Evolutionary conservation across 2,113 vertebrate genomes (phyloP).

Genomic region (Leiothrix lutea): DNA sequence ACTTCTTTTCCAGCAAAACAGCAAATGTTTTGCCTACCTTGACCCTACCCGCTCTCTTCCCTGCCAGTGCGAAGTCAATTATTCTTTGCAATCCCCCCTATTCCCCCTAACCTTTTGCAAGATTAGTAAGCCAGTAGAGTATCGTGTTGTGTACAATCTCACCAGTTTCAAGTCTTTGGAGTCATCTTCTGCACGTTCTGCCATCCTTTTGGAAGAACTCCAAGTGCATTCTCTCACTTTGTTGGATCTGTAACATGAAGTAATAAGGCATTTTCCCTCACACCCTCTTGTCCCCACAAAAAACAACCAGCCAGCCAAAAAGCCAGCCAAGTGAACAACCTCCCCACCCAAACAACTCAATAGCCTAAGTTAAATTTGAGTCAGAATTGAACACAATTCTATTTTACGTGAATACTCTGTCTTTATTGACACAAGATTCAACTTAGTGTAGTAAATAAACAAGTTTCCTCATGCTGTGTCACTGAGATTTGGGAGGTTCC

Average conservation of each 20-base stretch:
- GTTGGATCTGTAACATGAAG: neutral
- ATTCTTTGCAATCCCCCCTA: no score
- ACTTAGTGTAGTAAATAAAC: neutral
- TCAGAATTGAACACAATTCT: neutral
- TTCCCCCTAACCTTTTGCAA: no score
- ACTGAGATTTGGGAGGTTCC: neutral
- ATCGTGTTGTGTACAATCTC: accelerated
- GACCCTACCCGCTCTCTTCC: neutral
- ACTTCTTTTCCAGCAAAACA: neutral
- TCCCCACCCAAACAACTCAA: neutral
- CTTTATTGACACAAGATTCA: neutral
- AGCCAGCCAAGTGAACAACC: neutral
- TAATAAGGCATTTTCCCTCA: neutral
- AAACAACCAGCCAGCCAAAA: neutral
- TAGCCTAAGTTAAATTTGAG: neutral
- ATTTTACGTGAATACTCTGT: neutral
- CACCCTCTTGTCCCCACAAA: no score
- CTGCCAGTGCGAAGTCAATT: neutral
- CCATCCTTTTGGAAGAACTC: neutral
- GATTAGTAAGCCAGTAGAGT: neutral
- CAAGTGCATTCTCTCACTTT: neutral
- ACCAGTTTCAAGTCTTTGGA: neutral
- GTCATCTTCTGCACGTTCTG: accelerated
- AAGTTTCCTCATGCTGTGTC: neutral
- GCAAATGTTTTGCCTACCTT: neutral